Base-by-base conservation (phyloP, 2,113 vertebrate species). In the Galeopterus variegatus region DNA sequence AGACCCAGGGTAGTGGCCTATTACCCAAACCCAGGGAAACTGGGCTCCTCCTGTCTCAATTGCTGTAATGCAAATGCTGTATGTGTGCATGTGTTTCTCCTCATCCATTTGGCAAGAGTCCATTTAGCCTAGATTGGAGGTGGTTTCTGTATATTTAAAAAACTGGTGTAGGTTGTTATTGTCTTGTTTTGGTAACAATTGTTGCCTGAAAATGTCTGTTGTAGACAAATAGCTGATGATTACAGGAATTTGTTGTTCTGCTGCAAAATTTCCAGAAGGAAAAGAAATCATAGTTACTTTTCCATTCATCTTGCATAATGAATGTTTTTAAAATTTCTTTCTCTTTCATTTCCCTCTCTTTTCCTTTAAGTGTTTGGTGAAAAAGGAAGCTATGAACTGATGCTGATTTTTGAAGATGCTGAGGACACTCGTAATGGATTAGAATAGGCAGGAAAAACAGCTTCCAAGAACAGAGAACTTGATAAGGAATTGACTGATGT, bases 361-460 rank as follows among this genome's bases (percentile, higher is more conserved):
- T 82, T 58, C 6, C 3, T 45, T 23, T 77, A 8, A 31, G 0
- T 45, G 19, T 31, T 7, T 52, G 23, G 18, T 19, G 5, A 15
- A 69, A 58, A 84, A 83, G 48, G n/a, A 54, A 70, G 9, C 15
- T 26, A 8, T n/a, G 50, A 24, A 36, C 31, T 8, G 33, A 77
- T 23, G 14, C 24, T 92, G 52, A 48, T 19, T 33, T 83, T 36
- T 41, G 26, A 76, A 62, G 67, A 65, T 6, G 13, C 18, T 23
- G 6, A 36, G n/a, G 64, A 52, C 5, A 36, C 2, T 21, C 48
- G 12, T 5, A 13, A 45, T 24, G 33, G 5, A 48, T 33, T 23
- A 48, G 11, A 8, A 3, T 4, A 45, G 41, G 14, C 19, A 36
- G 17, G 58, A 17, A 19, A 62, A 70, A 2, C 0, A 15, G 3